phyloP scores from a whole-genome alignment of 2,113 vertebrate genomes.

The Clarias gariepinus region DNA sequence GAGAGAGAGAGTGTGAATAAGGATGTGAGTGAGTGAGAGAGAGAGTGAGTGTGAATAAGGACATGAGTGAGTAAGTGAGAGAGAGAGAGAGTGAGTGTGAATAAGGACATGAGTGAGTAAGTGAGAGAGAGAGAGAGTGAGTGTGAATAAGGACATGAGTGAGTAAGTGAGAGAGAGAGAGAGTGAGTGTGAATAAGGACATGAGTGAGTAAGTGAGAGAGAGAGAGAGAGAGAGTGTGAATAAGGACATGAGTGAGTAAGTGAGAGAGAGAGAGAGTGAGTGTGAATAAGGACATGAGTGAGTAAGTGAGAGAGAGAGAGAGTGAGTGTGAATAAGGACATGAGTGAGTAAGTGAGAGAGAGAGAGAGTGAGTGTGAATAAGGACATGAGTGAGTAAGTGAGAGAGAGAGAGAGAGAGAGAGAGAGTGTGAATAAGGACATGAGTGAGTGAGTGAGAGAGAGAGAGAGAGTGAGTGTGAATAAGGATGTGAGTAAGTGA shows the following conservation, averaged over 20 bases:
- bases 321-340: background rate
- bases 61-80: background rate
- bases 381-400: background rate
- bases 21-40: background rate
- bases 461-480: too few relatives aligned
- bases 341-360: background rate
- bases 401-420: background rate
- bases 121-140: background rate
- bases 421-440: background rate
- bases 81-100: background rate
- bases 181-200: background rate
- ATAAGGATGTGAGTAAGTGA: background rate
- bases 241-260: background rate
- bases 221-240: background rate
- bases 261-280: background rate
- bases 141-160: background rate
- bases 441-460: background rate
- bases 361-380: background rate
- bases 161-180: conserved; percentile 15
- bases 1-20: too few relatives aligned
- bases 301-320: conserved; percentile 15
- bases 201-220: background rate
- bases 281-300: background rate
- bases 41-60: background rate
- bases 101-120: background rate